These are phyloP conservation scores for Montipora sp. DNA, from an alignment of 64 coral and sea anemone genomes.

Conservation along the genomic window DNA sequence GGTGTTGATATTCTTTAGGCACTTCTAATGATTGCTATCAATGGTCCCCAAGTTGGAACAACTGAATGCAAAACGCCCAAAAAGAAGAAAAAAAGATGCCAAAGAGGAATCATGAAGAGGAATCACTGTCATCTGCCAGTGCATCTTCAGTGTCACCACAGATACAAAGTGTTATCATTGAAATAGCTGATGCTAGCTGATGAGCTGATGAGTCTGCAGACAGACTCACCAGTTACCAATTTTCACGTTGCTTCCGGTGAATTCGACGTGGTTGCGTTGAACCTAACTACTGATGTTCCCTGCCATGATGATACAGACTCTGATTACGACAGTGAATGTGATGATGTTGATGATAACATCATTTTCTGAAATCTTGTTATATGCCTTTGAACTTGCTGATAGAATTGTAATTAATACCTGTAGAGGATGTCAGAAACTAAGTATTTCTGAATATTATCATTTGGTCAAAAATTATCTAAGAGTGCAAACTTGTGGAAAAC, in stretches of 20 bases:
- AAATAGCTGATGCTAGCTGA: neutral
- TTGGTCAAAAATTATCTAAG: no score
- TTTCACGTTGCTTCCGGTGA: neutral
- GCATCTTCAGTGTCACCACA: no score
- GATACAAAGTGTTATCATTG: no score
- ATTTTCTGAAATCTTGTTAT: constrained; percentile 7
- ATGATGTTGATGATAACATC: constrained; percentile 1
- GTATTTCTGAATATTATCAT: neutral
- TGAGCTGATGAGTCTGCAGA: neutral
- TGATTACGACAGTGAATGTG: neutral
- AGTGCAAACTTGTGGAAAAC: no score
- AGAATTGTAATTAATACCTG: neutral
- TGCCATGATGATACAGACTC: neutral
- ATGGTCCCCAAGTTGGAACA: no score
- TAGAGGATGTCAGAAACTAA: neutral
- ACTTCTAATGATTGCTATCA: no score
- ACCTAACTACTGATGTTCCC: constrained; percentile 2
- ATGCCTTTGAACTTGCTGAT: neutral
- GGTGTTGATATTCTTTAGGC: no score
- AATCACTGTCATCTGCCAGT: no score
- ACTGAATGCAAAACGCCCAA: no score
- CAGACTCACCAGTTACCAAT: neutral
- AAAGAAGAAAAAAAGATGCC: no score
- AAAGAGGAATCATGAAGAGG: no score
- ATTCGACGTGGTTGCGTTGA: neutral